A percentile compares a stretch with the other conserved stretches of the same genome.
phyloP scores from a whole-genome alignment of 2,113 vertebrate genomes.

The Ifrita kowaldi region DNA sequence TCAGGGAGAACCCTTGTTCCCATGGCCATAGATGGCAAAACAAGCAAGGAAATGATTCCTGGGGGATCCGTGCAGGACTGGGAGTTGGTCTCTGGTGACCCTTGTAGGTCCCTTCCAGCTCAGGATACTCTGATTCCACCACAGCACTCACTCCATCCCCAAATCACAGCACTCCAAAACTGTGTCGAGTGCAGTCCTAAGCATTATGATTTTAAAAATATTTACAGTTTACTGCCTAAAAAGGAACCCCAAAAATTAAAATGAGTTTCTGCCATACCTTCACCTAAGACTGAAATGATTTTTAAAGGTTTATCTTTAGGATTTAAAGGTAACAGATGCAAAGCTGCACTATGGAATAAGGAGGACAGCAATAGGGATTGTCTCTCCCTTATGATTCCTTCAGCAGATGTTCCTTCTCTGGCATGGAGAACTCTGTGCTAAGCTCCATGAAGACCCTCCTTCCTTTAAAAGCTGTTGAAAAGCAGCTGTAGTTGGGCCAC shows the following conservation, averaged over 20 bases:
- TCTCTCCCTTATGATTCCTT: conserved; percentile 53
- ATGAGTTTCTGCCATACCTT: neutral
- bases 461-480: neutral
- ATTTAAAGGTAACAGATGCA: neutral
- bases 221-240: neutral
- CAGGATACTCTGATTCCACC: neutral
- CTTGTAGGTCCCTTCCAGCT: neutral
- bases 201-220: neutral
- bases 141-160: no score
- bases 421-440: conserved; percentile 54
- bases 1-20: neutral
- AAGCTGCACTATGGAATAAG: neutral
- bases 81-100: neutral
- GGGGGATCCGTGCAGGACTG: neutral
- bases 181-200: neutral
- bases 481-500: conserved; percentile 71
- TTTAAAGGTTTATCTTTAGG: neutral
- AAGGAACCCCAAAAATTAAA: accelerated
- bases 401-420: conserved; percentile 53
- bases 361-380: conserved; percentile 49
- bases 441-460: conserved; percentile 43
- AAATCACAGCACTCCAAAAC: neutral
- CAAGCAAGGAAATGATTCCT: neutral
- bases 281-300: neutral
- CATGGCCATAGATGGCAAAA: neutral